These are phyloP conservation scores for Poeciliopsis presidionis DNA, from an alignment of 2,797 vertebrate genomes.

Conservation along the genomic window DNA sequence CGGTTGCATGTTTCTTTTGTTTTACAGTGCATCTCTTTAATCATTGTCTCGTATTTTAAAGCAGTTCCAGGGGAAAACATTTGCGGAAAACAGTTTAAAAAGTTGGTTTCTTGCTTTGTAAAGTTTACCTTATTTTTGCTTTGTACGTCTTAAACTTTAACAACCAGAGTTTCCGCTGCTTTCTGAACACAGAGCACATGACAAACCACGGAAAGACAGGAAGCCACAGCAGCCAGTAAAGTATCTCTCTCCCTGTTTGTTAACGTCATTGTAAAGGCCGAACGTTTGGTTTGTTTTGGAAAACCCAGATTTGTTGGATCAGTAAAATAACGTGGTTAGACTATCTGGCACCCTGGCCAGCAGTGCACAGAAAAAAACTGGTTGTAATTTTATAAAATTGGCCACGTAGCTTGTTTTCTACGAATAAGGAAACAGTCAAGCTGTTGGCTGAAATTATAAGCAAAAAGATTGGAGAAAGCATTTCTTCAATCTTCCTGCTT, in stretches of 20 bases:
- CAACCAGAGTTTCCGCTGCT: background rate
- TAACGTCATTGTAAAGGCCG: background rate
- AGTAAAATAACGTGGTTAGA: background rate
- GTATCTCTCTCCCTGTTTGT: background rate
- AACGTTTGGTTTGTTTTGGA: background rate
- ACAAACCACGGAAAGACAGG: background rate
- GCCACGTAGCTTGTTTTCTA: background rate
- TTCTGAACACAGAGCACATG: background rate
- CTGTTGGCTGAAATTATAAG: background rate
- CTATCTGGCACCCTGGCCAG: background rate
- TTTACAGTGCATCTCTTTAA: background rate
- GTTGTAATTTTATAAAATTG: background rate
- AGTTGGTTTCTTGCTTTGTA: background rate
- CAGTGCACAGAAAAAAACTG: background rate
- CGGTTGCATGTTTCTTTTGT: background rate
- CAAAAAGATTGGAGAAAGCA: background rate
- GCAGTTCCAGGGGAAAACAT: background rate
- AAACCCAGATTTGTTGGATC: background rate
- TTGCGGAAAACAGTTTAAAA: background rate
- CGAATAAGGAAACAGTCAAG: background rate
- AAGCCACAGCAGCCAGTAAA: slow-evolving; percentile 4
- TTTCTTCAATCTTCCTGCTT: background rate
- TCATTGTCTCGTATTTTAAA: background rate
- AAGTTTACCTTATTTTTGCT: background rate
- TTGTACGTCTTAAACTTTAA: background rate